Conservation (phyloP, 2,888 invertebrate species). For the Heliothis peltigera region DNA sequence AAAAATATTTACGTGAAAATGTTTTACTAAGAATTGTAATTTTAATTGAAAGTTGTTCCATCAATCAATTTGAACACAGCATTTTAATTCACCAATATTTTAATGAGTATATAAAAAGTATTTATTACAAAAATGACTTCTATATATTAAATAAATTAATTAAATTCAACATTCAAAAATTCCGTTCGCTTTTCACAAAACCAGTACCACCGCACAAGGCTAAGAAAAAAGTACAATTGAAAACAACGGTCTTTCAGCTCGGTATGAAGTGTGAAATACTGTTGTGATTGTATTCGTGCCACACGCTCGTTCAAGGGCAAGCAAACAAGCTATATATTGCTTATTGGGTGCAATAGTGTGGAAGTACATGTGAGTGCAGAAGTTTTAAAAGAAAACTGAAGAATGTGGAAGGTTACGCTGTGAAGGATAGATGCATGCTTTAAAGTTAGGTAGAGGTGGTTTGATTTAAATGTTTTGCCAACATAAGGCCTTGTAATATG, state of each 20-base stretch:
- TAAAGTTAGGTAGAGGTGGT: background rate
- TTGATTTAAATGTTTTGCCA: background rate
- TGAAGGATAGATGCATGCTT: constrained; percentile 6
- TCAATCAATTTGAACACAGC: too few relatives aligned
- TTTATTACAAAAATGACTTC: background rate
- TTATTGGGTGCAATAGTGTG: constrained; percentile 49
- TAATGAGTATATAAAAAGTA: background rate
- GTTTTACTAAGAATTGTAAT: background rate
- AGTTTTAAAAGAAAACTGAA: constrained; percentile 13
- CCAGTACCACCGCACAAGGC: constrained; percentile 25
- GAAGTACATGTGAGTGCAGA: constrained; percentile 38
- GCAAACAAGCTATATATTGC: constrained; percentile 51
- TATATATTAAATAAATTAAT: too few relatives aligned
- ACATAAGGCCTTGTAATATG: fast-evolving
- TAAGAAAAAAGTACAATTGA: constrained; percentile 48
- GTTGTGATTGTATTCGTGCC: constrained; percentile 79
- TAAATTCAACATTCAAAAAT: too few relatives aligned
- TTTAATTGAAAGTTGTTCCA: background rate
- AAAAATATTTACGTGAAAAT: background rate
- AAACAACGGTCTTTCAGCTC: constrained; percentile 59
- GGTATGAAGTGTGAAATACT: constrained; percentile 71
- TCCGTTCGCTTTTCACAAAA: background rate
- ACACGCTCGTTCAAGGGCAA: constrained; percentile 62
- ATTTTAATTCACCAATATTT: background rate
- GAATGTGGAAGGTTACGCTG: background rate